Percentiles rank a stretch among this genome's conserved stretches.
These are phyloP conservation scores for Protobothrops mucrosquamatus DNA, from an alignment of 2,113 vertebrate genomes.

Conservation along the genomic window DNA sequence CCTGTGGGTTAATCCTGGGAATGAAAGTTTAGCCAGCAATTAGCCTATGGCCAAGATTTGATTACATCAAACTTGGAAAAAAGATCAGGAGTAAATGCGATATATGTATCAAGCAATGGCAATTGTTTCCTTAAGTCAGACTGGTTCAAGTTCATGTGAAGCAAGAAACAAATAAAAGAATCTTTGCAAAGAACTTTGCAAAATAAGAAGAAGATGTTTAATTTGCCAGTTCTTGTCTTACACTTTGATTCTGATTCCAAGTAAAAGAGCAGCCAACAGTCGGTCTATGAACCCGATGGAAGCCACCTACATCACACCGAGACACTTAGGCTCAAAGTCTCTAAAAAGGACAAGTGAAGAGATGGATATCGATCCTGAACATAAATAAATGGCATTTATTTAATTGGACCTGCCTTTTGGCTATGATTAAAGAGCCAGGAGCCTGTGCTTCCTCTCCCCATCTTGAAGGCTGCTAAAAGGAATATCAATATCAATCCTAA, in stretches of 20 bases:
- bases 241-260: constrained; percentile 1
- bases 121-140: neutral
- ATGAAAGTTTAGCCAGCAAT: neutral
- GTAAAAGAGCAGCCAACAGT: fast-evolving
- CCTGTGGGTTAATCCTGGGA: neutral
- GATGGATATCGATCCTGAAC: neutral
- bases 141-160: neutral
- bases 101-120: neutral
- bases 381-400: neutral
- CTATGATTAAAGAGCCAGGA: neutral
- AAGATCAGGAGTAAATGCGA: neutral
- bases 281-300: neutral
- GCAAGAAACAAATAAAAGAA: neutral
- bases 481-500: neutral
- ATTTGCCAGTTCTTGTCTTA: neutral
- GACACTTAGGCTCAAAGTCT: neutral
- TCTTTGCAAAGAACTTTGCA: neutral
- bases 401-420: neutral
- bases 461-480: neutral
- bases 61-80: neutral
- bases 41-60: neutral
- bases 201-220: neutral
- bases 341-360: neutral
- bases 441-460: neutral
- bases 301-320: neutral